Evolutionary conservation across 2,888 invertebrate genomes (phyloP).

Genomic region (Erebia aethiops): DNA sequence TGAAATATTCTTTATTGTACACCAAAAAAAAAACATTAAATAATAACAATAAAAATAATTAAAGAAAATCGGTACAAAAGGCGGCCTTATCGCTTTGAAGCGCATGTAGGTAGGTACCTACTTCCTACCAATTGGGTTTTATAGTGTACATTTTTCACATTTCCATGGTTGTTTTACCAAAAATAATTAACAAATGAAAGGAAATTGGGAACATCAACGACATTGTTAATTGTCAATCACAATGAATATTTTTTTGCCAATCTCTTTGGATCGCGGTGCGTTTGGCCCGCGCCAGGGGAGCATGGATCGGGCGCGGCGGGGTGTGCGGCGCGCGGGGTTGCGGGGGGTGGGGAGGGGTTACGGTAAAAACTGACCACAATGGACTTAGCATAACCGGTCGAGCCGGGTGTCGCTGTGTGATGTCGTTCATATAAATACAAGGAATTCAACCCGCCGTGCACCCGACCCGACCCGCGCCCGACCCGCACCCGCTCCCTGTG

Average conservation of each 20-base stretch:
- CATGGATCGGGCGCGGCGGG: conserved; percentile 25
- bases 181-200: conserved; percentile 16
- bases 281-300: conserved; percentile 17
- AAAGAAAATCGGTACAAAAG: no score
- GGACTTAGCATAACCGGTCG: conserved; percentile 83
- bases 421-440: no score
- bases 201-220: conserved; percentile 11
- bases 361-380: conserved; percentile 75
- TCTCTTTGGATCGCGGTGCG: conserved; percentile 41
- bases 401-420: conserved; percentile 81
- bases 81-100: no score
- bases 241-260: conserved; percentile 40
- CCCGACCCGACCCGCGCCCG: no score
- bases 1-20: no score
- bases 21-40: no score
- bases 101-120: no score
- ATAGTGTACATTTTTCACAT: not conserved
- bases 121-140: no score
- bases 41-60: no score
- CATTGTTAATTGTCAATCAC: conserved; percentile 35
- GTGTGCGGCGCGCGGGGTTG: conserved; percentile 29
- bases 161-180: not conserved
- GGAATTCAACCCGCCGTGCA: no score
- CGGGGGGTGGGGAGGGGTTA: conserved; percentile 38
- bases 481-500: no score